Percentiles rank a stretch among this genome's conserved stretches.
These are phyloP conservation scores for Homarus americanus DNA, from an alignment of 1,140 invertebrate species.

Conservation along the genomic window DNA sequence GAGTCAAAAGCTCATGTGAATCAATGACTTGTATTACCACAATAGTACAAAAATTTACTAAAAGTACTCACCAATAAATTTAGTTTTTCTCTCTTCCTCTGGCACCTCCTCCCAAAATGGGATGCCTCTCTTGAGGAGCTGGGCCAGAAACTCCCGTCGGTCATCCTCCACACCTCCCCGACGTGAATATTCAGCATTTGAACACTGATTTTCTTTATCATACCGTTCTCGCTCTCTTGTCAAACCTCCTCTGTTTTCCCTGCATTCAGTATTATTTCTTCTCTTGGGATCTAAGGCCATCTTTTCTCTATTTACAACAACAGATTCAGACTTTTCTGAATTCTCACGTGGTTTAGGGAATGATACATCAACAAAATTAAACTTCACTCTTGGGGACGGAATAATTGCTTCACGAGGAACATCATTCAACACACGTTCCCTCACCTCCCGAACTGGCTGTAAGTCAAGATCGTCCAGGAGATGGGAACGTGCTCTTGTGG, in stretches of 20 bases:
- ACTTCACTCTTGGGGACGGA: slow-evolving; percentile 30
- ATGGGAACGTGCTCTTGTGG: slow-evolving; percentile 6
- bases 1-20: too few species aligned
- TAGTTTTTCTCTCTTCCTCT: slow-evolving; percentile 22
- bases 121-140: slow-evolving; percentile 43
- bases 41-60: too few species aligned
- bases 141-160: slow-evolving; percentile 17
- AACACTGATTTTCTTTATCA: slow-evolving; percentile 9
- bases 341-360: slow-evolving; percentile 22
- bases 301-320: background rate
- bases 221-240: slow-evolving; percentile 8
- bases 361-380: slow-evolving; percentile 56
- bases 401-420: slow-evolving; percentile 16
- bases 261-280: slow-evolving; percentile 7
- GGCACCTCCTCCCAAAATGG: slow-evolving; percentile 62
- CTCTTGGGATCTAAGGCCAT: background rate
- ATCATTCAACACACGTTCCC: slow-evolving; percentile 53
- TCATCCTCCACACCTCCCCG: background rate
- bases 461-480: slow-evolving; percentile 52
- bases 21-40: too few species aligned
- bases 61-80: slow-evolving; percentile 32
- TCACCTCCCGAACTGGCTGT: slow-evolving; percentile 45
- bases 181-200: too few species aligned
- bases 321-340: background rate
- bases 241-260: background rate